These are phyloP conservation scores for Pygoscelis adeliae DNA, from an alignment of 2,113 vertebrate genomes.

Conservation along the genomic window DNA sequence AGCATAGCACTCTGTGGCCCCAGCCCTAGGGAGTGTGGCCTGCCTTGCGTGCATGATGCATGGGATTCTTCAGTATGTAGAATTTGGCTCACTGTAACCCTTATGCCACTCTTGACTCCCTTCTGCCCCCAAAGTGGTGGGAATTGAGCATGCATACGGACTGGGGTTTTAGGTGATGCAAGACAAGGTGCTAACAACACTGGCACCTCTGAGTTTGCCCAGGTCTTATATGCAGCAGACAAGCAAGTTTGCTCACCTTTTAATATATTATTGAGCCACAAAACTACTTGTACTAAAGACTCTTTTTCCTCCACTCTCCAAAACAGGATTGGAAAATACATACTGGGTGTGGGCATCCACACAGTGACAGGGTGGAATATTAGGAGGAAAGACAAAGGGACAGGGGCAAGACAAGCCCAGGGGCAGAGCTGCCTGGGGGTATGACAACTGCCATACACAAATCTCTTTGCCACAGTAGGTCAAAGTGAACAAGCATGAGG, in stretches of 20 bases:
- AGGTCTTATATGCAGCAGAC: background rate
- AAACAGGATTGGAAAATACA: background rate
- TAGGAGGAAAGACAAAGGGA: background rate
- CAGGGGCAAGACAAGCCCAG: background rate
- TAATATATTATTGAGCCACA: background rate
- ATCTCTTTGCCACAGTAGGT: background rate
- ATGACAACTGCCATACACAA: background rate
- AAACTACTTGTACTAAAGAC: background rate
- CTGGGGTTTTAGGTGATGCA: background rate
- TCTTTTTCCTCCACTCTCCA: background rate
- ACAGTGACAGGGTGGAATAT: background rate
- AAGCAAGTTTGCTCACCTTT: background rate
- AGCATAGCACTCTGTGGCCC: background rate
- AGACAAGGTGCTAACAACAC: no score
- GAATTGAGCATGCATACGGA: background rate
- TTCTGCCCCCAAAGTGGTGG: background rate
- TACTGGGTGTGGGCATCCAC: fast-evolving
- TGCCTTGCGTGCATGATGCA: background rate
- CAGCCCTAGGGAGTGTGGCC: background rate
- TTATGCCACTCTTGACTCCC: background rate
- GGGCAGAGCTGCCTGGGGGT: background rate
- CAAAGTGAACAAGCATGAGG: background rate
- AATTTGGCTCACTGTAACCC: background rate
- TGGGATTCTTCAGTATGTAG: background rate
- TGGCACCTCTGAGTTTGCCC: background rate